A percentile compares a stretch with the other conserved stretches of the same genome.
Evolutionary conservation across 2,888 invertebrate species (phyloP).

Genomic region (Pristionchus japonicus): DNA sequence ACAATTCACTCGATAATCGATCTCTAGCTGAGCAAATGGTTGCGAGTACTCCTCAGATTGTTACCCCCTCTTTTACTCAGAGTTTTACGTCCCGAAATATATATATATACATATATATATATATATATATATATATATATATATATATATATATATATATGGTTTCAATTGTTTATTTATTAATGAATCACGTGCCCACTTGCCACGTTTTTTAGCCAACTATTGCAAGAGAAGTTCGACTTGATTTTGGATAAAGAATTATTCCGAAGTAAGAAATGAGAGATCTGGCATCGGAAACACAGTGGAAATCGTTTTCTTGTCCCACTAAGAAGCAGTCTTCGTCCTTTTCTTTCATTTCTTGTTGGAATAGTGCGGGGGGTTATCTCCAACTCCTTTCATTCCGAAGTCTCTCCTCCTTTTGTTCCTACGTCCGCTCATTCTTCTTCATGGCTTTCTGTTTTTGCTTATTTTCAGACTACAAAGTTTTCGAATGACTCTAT

Average conservation of each 20-base stretch:
- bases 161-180: neutral
- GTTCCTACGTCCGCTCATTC: neutral
- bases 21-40: too few relatives aligned
- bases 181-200: neutral
- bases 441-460: neutral
- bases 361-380: neutral
- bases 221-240: neutral
- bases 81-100: neutral
- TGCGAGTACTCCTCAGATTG: constrained; percentile 3
- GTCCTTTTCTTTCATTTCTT: neutral
- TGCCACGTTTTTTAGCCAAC: neutral
- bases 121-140: too few relatives aligned
- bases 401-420: constrained; percentile 8
- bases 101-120: too few relatives aligned
- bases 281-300: neutral
- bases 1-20: constrained; percentile 15
- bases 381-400: constrained; percentile 33
- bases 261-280: neutral
- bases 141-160: too few relatives aligned
- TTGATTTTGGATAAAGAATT: neutral
- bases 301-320: neutral
- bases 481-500: too few relatives aligned
- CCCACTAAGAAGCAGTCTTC: neutral
- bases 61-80: neutral
- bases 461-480: too few relatives aligned